phyloP scores from a whole-genome alignment of 92 coral and sea anemone species.

The Siderastrea siderea region DNA sequence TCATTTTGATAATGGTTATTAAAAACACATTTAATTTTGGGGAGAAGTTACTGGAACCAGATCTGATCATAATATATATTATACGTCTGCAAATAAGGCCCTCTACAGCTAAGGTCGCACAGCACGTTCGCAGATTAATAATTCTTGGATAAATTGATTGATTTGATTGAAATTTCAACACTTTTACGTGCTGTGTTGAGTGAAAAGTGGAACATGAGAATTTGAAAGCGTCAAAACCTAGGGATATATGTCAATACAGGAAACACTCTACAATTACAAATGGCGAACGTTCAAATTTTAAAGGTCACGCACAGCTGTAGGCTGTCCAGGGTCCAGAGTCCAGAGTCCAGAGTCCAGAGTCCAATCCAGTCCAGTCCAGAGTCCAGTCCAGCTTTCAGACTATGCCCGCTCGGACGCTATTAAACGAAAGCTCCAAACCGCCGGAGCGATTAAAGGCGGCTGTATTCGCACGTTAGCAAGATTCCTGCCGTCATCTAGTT shows the following conservation, averaged over 20 bases:
- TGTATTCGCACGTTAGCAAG: too few relatives aligned
- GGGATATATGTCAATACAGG: neutral
- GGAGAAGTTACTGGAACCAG: too few relatives aligned
- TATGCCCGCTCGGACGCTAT: too few relatives aligned
- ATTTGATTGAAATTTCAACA: neutral
- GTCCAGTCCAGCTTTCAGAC: too few relatives aligned
- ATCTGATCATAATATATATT: too few relatives aligned
- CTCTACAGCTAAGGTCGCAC: neutral
- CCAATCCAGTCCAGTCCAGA: too few relatives aligned
- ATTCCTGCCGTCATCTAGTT: too few relatives aligned
- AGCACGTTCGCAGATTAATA: neutral
- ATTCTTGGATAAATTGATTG: neutral
- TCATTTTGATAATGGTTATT: neutral
- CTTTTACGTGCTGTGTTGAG: neutral
- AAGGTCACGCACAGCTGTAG: neutral
- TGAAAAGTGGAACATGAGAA: neutral
- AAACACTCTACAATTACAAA: neutral
- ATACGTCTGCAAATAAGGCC: too few relatives aligned
- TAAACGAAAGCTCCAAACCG: too few relatives aligned
- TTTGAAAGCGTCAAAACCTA: neutral
- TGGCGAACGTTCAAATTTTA: neutral
- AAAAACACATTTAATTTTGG: neutral
- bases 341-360: too few relatives aligned
- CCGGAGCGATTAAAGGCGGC: too few relatives aligned
- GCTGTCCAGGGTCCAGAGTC: too few relatives aligned